phyloP scores from a whole-genome alignment of 2,888 invertebrate genomes.

The Diloba caeruleocephala region DNA sequence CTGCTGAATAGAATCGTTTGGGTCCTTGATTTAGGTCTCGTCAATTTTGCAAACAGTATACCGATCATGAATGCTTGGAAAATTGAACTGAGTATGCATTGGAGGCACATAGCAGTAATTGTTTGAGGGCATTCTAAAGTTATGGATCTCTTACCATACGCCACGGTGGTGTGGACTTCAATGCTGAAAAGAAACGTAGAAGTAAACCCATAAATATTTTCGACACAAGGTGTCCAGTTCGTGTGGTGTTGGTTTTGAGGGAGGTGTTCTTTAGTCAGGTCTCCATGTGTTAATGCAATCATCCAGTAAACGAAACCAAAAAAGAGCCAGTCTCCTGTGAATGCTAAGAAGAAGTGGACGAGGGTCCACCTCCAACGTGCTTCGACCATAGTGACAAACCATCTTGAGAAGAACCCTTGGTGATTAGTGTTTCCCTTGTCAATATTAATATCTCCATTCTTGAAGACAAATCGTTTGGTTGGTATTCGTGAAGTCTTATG shows the following conservation, averaged over 20 bases:
- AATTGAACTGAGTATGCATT: slow-evolving; percentile 97
- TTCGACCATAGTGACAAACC: slow-evolving; percentile 95
- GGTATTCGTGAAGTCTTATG: slow-evolving; percentile 46
- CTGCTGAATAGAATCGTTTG: slow-evolving; percentile 98
- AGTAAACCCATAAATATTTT: slow-evolving; percentile 95
- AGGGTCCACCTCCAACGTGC: slow-evolving; percentile 98
- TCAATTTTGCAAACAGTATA: slow-evolving; percentile 98
- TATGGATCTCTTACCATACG: slow-evolving; percentile 94
- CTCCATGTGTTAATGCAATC: slow-evolving; percentile 96
- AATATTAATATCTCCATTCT: slow-evolving; percentile 96
- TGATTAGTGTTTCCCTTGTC: slow-evolving; percentile 90
- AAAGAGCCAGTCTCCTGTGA: slow-evolving; percentile 95
- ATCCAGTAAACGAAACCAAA: slow-evolving; percentile 98
- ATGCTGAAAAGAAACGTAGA: slow-evolving; percentile 98
- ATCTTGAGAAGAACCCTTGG: slow-evolving; percentile 91
- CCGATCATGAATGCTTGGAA: slow-evolving; percentile 95
- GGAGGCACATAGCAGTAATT: slow-evolving; percentile 97
- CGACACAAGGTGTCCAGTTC: slow-evolving; percentile 95
- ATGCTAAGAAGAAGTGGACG: slow-evolving; percentile 94
- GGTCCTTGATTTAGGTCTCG: slow-evolving; percentile 97
- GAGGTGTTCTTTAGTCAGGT: slow-evolving; percentile 92
- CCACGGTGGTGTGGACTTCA: slow-evolving; percentile 98
- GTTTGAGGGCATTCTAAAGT: slow-evolving; percentile 98
- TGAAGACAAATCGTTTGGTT: slow-evolving; percentile 91
- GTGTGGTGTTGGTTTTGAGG: slow-evolving; percentile 85